A percentile compares a stretch with the other conserved stretches of the same genome.
Evolutionary conservation across 1,140 invertebrate species (phyloP).

Genomic region (Branchinecta lynchi): DNA sequence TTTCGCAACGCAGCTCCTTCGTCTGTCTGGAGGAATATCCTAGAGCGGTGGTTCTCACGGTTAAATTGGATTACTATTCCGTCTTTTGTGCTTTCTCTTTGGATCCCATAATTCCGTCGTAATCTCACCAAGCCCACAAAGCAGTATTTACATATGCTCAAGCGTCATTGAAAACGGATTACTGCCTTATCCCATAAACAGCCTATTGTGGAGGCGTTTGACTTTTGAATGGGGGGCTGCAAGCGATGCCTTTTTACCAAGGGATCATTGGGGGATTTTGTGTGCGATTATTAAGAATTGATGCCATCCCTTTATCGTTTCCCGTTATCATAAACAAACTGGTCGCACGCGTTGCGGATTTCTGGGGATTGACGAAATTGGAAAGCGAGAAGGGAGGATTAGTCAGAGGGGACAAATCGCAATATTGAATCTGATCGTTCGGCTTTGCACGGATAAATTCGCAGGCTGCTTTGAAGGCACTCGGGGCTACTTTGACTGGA

Average conservation of each 20-base stretch:
- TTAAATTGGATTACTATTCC: neutral
- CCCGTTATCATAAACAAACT: constrained; percentile 8
- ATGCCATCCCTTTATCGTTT: constrained; percentile 2
- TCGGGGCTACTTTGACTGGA: too few relatives aligned
- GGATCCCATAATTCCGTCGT: neutral
- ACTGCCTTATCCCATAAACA: neutral
- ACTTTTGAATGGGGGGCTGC: constrained; percentile 6
- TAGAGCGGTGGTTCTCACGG: neutral
- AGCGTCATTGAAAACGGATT: constrained; percentile 8
- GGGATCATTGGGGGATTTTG: neutral
- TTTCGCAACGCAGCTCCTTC: too few relatives aligned
- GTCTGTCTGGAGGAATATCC: neutral
- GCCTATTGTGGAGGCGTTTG: constrained; percentile 8
- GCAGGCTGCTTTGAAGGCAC: too few relatives aligned
- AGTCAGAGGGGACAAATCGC: too few relatives aligned
- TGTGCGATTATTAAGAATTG: neutral
- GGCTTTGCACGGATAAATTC: too few relatives aligned
- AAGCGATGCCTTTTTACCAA: constrained; percentile 8
- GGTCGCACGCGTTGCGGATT: constrained; percentile 4
- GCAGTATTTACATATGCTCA: neutral
- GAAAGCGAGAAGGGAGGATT: neutral
- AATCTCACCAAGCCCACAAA: neutral
- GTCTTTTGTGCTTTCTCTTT: neutral
- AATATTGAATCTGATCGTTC: too few relatives aligned
- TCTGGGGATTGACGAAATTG: neutral